phyloP scores from a whole-genome alignment of 2,888 invertebrate genomes.

The Caenorhabditis zanzibari region DNA sequence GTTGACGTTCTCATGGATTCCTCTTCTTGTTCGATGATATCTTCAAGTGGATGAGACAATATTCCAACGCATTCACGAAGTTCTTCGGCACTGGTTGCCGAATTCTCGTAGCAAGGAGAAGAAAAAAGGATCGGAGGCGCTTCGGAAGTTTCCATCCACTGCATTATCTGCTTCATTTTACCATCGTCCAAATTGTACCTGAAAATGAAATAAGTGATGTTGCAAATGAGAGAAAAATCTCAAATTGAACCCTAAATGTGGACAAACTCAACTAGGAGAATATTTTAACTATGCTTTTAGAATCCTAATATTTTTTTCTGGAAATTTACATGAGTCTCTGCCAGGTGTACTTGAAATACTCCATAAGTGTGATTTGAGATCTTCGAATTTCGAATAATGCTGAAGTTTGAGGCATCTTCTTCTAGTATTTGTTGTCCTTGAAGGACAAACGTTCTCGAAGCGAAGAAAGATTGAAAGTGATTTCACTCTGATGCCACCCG shows the following conservation, averaged over 20 bases:
- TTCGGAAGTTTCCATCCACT: constrained; percentile 75
- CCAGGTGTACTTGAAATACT: constrained; percentile 59
- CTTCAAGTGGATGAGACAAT: constrained; percentile 75
- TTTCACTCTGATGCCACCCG: constrained; percentile 55
- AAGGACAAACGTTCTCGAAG: constrained; percentile 14
- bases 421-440: not conserved
- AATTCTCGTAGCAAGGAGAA: constrained; percentile 56
- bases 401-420: constrained; percentile 64
- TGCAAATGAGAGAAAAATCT: not conserved
- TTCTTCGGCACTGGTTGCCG: constrained; percentile 39
- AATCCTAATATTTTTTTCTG: not conserved
- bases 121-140: constrained; percentile 55
- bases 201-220: constrained; percentile 5
- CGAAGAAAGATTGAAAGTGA: not conserved
- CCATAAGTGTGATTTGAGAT: constrained; percentile 52
- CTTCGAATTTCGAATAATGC: constrained; percentile 61
- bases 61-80: constrained; percentile 67
- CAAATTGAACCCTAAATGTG: too few relatives aligned
- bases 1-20: constrained; percentile 72
- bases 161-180: constrained; percentile 71
- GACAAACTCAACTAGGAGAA: too few relatives aligned
- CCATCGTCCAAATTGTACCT: constrained; percentile 74
- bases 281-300: not conserved
- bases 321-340: constrained; percentile 59
- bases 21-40: constrained; percentile 78